Conservation (phyloP, 2,888 invertebrate genomes). For the Eremobia ochroleuca region DNA sequence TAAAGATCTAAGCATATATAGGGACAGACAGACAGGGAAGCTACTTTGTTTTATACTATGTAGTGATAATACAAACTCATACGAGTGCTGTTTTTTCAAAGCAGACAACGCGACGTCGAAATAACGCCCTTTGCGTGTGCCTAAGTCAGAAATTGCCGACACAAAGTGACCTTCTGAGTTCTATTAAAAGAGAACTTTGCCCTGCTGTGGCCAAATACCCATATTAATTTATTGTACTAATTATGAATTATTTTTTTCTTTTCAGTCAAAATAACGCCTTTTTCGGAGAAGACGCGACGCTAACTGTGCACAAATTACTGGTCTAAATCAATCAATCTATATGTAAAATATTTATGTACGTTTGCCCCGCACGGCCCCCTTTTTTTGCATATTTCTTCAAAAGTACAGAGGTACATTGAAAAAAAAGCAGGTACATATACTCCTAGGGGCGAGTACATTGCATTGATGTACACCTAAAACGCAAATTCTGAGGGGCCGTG, state of each 20-base stretch:
- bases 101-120: not conserved
- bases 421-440: too few relatives aligned
- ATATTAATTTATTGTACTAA: not conserved
- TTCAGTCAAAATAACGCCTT: slow-evolving; percentile 19
- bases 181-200: not conserved
- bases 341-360: not conserved
- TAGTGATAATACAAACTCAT: too few relatives aligned
- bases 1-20: too few relatives aligned
- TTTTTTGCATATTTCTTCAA: too few relatives aligned
- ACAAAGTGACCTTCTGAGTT: not conserved
- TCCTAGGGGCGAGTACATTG: too few relatives aligned
- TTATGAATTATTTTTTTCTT: slow-evolving; percentile 8
- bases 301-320: slow-evolving; percentile 18
- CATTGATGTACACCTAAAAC: too few relatives aligned
- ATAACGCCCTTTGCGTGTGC: not conserved
- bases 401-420: too few relatives aligned
- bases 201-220: not conserved
- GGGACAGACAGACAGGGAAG: too few relatives aligned
- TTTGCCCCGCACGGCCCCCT: too few relatives aligned
- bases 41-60: too few relatives aligned
- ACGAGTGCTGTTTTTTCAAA: not conserved
- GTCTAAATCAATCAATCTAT: slow-evolving; percentile 6
- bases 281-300: slow-evolving; percentile 9
- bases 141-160: not conserved
- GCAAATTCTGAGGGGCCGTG: too few relatives aligned